A percentile compares a stretch with the other conserved stretches of the same genome.
These are phyloP conservation scores for Brachynemurus nebulosus DNA, from an alignment of 2,888 invertebrate genomes.

Conservation along the genomic window DNA sequence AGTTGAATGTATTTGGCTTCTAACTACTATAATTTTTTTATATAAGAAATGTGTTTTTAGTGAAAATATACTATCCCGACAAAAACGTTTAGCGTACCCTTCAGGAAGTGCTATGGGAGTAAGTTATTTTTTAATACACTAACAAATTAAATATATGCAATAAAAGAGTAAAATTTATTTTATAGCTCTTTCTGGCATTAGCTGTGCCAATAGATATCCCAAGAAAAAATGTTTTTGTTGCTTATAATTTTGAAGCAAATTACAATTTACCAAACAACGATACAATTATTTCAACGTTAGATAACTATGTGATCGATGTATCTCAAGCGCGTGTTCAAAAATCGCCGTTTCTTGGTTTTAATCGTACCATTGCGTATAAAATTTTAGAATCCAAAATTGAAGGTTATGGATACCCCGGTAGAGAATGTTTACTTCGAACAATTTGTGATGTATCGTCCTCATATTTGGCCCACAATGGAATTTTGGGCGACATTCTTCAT, in stretches of 20 bases:
- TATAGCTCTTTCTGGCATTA: constrained; percentile 50
- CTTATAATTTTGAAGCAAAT: constrained; percentile 58
- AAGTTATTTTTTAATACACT: too few species aligned
- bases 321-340: neutral
- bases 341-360: neutral
- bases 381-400: constrained; percentile 7
- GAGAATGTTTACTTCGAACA: constrained; percentile 25
- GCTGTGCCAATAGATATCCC: constrained; percentile 54
- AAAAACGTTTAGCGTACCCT: neutral
- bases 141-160: constrained; percentile 2
- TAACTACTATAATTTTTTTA: too few species aligned
- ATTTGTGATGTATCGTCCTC: constrained; percentile 27
- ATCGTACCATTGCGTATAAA: constrained; percentile 7
- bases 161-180: constrained; percentile 17
- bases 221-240: constrained; percentile 50
- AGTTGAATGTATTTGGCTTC: too few species aligned
- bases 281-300: constrained; percentile 20
- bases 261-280: constrained; percentile 43
- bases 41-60: too few species aligned
- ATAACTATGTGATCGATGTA: neutral
- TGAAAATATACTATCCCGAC: neutral
- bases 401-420: constrained; percentile 26
- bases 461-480: constrained; percentile 24
- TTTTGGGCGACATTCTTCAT: constrained; percentile 26
- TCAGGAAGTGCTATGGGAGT: neutral